A percentile compares a stretch with the other conserved stretches of the same genome.
Conservation (phyloP, 2,797 vertebrate species). For the Spinus olivaceus region DNA sequence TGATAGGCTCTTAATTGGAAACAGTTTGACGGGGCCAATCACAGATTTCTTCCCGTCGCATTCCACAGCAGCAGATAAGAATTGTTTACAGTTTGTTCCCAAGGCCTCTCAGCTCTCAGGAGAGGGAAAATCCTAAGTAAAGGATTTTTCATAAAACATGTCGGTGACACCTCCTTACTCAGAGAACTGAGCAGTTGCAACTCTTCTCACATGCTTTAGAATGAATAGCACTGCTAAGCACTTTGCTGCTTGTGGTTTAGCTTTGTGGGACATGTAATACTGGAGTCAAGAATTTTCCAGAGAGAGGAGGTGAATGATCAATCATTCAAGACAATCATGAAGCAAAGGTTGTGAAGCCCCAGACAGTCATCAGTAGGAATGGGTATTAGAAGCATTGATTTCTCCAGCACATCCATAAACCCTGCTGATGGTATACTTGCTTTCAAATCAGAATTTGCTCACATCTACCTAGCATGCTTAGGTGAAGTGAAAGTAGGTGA, state of each 20-base stretch:
- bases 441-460: neutral
- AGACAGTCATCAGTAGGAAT: neutral
- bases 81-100: too few relatives aligned
- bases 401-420: neutral
- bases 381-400: neutral
- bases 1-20: too few relatives aligned
- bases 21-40: too few relatives aligned
- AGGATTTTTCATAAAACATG: too few relatives aligned
- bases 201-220: neutral
- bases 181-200: neutral
- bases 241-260: neutral
- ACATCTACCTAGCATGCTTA: neutral
- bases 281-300: neutral
- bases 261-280: neutral
- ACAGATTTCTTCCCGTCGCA: too few relatives aligned
- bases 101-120: too few relatives aligned
- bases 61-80: too few relatives aligned
- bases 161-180: neutral
- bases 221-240: neutral
- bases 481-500: neutral
- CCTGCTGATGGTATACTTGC: neutral
- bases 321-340: neutral
- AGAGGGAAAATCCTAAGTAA: too few relatives aligned
- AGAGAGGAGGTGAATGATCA: neutral
- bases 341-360: neutral